A percentile compares a stretch with the other conserved stretches of the same genome.
Evolutionary conservation across 2,888 invertebrate species (phyloP).

Genomic region (Stegophylla sp.): DNA sequence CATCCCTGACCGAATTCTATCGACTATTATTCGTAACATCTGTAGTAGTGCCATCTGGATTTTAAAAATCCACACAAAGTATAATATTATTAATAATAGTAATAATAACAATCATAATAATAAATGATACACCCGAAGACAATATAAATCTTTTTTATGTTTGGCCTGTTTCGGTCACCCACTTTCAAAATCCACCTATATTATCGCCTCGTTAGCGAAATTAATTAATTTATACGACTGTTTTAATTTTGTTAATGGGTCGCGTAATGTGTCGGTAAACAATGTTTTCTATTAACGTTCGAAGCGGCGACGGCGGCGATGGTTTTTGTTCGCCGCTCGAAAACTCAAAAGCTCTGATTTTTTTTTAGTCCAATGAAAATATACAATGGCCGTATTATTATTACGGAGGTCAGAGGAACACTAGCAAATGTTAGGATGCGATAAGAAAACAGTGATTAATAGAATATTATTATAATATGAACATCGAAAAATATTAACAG

Average conservation of each 20-base stretch:
- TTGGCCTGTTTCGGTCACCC: neutral
- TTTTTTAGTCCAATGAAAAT: neutral
- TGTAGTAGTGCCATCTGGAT: constrained; percentile 15
- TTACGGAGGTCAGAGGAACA: too few species aligned
- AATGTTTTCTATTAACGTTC: constrained; percentile 1
- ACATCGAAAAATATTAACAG: neutral
- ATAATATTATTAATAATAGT: neutral
- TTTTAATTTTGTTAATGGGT: constrained; percentile 45
- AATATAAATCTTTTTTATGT: constrained; percentile 22
- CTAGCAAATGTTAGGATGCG: too few species aligned
- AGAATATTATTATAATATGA: too few species aligned
- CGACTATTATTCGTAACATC: constrained; percentile 7
- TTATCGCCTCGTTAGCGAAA: neutral
- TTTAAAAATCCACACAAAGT: neutral
- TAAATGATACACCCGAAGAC: neutral
- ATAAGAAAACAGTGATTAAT: constrained; percentile 1
- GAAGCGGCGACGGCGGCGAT: neutral
- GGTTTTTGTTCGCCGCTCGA: constrained; percentile 1
- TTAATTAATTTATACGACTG: constrained; percentile 27
- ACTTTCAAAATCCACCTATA: neutral
- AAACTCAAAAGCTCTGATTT: neutral
- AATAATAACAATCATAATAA: neutral
- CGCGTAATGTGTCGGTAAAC: neutral
- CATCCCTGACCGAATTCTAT: neutral
- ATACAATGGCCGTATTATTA: neutral